Percentiles rank a stretch among this genome's conserved stretches.
Conservation (phyloP, 1,140 invertebrate species). For the Portunus trituberculatus region DNA sequence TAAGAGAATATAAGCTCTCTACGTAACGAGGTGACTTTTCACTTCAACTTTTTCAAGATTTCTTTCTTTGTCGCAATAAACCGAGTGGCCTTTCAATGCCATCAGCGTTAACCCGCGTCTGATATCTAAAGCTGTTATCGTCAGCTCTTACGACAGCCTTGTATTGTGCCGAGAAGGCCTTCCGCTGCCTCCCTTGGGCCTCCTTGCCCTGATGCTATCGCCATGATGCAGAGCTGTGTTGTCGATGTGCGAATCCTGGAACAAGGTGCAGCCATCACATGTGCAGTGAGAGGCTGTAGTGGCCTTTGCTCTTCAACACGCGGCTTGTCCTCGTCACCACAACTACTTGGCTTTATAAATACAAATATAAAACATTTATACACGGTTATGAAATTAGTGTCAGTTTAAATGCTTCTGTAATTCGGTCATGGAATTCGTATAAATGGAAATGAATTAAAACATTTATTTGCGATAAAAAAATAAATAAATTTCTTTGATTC, state of each 20-base stretch:
- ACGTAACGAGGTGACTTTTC: neutral
- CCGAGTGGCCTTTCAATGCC: neutral
- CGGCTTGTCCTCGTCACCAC: too few relatives aligned
- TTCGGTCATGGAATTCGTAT: too few relatives aligned
- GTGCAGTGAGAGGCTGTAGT: too few relatives aligned
- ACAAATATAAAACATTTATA: too few relatives aligned
- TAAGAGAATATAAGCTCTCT: slow-evolving; percentile 3
- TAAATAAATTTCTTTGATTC: too few relatives aligned
- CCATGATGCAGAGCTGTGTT: neutral
- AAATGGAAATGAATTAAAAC: too few relatives aligned
- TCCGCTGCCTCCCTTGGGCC: neutral
- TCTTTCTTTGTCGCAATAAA: neutral
- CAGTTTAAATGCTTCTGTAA: too few relatives aligned
- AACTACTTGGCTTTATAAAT: too few relatives aligned
- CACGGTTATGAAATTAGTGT: too few relatives aligned
- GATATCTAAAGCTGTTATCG: slow-evolving; percentile 14
- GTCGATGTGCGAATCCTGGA: neutral
- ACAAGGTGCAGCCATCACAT: too few relatives aligned
- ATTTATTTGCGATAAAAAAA: too few relatives aligned
- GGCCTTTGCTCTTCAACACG: too few relatives aligned
- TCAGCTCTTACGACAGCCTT: neutral
- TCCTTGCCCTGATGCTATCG: slow-evolving; percentile 9
- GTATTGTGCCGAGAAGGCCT: neutral
- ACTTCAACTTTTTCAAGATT: neutral
- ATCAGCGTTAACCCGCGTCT: neutral